Percentiles rank a stretch among this genome's conserved stretches.
Conservation (phyloP, 2,113 vertebrate species). For the Sus scrofa region DNA sequence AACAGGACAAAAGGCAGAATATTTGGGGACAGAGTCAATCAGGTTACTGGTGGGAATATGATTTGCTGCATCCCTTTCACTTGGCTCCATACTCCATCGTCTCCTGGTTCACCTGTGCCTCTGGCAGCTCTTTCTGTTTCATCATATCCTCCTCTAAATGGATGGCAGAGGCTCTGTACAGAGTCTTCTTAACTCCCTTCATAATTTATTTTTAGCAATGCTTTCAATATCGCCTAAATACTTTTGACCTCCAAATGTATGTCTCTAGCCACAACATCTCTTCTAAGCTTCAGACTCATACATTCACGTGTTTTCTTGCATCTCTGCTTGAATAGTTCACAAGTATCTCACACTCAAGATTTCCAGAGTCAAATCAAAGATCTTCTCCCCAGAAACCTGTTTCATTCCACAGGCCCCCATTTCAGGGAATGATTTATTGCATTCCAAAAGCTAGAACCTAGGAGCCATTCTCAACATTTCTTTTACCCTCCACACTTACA, state of each 20-base stretch:
- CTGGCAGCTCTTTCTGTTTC: background rate
- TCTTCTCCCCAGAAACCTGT: background rate
- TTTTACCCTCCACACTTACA: background rate
- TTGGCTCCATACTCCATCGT: background rate
- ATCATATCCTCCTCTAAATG: background rate
- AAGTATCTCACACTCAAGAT: background rate
- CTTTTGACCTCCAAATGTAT: background rate
- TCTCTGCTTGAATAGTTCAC: background rate
- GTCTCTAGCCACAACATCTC: background rate
- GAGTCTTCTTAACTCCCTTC: background rate
- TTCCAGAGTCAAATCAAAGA: background rate
- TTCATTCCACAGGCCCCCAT: background rate
- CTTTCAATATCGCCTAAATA: background rate
- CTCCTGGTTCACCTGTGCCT: background rate
- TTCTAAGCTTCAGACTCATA: background rate
- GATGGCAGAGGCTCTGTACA: background rate
- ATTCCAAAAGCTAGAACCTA: background rate
- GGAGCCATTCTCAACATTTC: background rate
- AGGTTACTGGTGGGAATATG: background rate
- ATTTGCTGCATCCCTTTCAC: too few species aligned
- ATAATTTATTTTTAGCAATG: background rate
- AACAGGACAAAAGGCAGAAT: background rate
- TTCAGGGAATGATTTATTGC: background rate
- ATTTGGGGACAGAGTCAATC: background rate
- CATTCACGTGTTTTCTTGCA: background rate